Conservation (phyloP, 2,797 vertebrate species). For the Mycteria americana region DNA sequence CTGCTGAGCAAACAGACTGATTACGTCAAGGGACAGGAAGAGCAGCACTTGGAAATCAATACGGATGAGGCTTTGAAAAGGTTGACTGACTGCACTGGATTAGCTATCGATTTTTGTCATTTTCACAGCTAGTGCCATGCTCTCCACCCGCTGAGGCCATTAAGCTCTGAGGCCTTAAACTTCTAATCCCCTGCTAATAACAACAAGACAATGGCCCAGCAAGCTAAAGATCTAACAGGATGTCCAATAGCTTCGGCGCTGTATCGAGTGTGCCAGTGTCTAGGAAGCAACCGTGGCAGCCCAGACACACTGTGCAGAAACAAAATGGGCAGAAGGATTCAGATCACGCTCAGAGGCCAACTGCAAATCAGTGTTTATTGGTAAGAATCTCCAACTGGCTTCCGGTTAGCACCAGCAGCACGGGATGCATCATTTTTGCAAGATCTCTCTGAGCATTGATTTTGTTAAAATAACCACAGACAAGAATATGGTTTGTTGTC, state of each 20-base stretch:
- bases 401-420: background rate
- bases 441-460: background rate
- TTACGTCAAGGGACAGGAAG: conserved; percentile 74
- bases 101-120: conserved; percentile 79
- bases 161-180: conserved; percentile 60
- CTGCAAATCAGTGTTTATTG: background rate
- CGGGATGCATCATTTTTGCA: background rate
- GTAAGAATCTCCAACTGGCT: background rate
- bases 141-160: conserved; percentile 65
- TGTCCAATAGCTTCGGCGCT: background rate
- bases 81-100: conserved; percentile 78
- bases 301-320: background rate
- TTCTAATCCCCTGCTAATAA: conserved; percentile 67
- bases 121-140: conserved; percentile 71
- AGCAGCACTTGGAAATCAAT: conserved; percentile 73
- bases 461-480: background rate
- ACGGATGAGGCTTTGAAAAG: conserved; percentile 76
- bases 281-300: background rate
- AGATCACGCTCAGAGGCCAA: background rate
- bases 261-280: background rate
- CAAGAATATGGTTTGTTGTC: background rate
- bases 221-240: conserved; percentile 13
- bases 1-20: conserved; percentile 69
- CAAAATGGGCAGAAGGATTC: background rate
- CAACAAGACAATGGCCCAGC: conserved; percentile 49